Base-by-base conservation (phyloP, 2,888 invertebrate genomes). In the Mesorhabditis sp. region DNA sequence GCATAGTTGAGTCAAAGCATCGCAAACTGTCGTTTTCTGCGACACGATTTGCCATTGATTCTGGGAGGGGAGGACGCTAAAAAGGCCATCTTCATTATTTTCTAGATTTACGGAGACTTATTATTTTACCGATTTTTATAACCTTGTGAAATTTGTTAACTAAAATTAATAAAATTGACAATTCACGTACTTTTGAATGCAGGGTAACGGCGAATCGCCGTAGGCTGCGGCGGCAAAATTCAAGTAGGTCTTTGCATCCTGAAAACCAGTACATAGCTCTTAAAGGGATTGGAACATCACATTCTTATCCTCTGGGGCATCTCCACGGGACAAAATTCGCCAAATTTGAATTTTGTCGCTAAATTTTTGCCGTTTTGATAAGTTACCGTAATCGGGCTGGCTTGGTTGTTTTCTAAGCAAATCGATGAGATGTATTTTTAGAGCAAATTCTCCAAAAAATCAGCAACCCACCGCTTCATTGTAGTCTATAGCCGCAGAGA, bases 141-240 rank as follows among this genome's bases (percentile, higher is more conserved):
- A 41, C 28, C 28, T 28, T 28, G 28, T 28, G 28, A 28, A 28
- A 28, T 28, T 28, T 28, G 28, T 28, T 28, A 28, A 28, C 28
- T 28, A 28, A 28, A 28, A 2, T 28, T 28, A 2, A 2, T 13
- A 28, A 28, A 2, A 50, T 43, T n/a, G n/a, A 10, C 2, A n/a
- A n/a, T 41, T n/a, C 13, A 2, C 42, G 2, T 28, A 75, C 75
- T 66, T 66, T 45, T 67, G 69, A 10, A 76, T 67, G 44, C 75
- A 75, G 4, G 64, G 70, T 50, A 66, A 58, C 4, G 75, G 76
- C 6, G 70, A 67, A n/a, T 65, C 43, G 4, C 75, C 72, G 73
- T 82, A 82, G 0, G 82, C 82, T 2, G 76, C 81, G 5, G 81
- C 81, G 0, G 80, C 70, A 58, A 81, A 62, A 42, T 72, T 72